These are phyloP conservation scores for Manis javanica DNA, from an alignment of 2,797 vertebrate genomes.

Conservation along the genomic window DNA sequence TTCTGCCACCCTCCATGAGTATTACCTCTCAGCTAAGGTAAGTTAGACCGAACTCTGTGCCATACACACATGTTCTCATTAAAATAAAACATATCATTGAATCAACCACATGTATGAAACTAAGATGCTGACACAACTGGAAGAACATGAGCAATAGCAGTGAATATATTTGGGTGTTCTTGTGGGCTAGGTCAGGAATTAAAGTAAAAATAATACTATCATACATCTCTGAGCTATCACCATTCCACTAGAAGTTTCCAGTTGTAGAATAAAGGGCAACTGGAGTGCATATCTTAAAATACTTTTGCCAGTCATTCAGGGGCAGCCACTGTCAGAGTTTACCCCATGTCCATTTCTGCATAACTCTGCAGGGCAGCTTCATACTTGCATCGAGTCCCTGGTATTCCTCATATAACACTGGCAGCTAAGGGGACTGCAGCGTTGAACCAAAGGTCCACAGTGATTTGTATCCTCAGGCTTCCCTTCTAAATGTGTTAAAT, in stretches of 20 bases:
- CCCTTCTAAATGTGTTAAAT: not conserved
- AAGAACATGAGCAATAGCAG: not conserved
- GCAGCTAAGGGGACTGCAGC: not conserved
- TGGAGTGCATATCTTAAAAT: not conserved
- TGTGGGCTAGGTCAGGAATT: not conserved
- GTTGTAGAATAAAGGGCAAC: not conserved
- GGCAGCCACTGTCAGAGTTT: not conserved
- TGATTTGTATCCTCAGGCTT: not conserved
- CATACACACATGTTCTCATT: conserved; percentile 36
- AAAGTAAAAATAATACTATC: not conserved
- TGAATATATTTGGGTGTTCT: not conserved
- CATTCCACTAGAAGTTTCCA: not conserved
- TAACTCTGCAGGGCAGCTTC: not conserved
- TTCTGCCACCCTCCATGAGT: not conserved
- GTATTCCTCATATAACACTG: not conserved
- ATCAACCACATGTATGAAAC: conserved; percentile 58
- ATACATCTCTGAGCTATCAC: not conserved
- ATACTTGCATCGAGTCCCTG: not conserved
- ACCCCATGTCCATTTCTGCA: not conserved
- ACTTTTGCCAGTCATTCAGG: not conserved
- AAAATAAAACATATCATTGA: not conserved
- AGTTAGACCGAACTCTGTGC: not conserved
- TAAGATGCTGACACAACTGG: not conserved
- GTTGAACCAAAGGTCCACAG: not conserved
- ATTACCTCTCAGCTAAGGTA: not conserved